Base-by-base conservation (phyloP, 1,140 invertebrate species). In the Andricus grossulariae region DNA sequence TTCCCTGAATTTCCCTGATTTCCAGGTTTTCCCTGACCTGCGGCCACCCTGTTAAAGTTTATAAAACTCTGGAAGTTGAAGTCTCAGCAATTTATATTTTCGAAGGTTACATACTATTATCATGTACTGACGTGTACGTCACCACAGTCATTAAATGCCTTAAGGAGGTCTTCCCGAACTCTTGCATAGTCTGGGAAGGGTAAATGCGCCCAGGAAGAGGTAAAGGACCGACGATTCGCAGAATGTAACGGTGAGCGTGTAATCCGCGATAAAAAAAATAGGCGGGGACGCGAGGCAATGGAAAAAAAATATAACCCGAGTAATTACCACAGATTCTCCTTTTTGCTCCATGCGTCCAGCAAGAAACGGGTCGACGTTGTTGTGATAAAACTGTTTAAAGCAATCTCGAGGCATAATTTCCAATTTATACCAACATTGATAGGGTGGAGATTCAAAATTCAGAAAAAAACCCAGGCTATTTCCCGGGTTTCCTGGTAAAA, bases 241-340 rank as follows among this genome's bases (percentile, higher is more conserved):
- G 82, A 84, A 86, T 82, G 83, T 86, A 84, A 86, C 83, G 83
- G 83, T 78, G 78, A 80, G 75, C 55, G 66, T 50, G 81, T 75
- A 82, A 84, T 84, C 71, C 71, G 52, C 21, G 51, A 21, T 32
- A 70, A 32, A 80, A 80, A 83, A 82, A 83, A 84, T 80, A 57
- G 54, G 73, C 73, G 45, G 21, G 54, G 50, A 55, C 13, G 71
- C 32, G 15, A 81, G 51, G 12, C 49, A 39, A 57, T 73, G 25
- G 25, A 71, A 57, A 71, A n/a, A 79, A 73, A 73, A 50, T 49
- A 3, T 25, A 21, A 39, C 25, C 16, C 13, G 18, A 21, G 21
- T 32, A 25, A 60, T 32, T 60, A 5, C 10, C 54, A 55, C 18
- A 18, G 19, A 55, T 19, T 55, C 21, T 21, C 11, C 21, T 55